Evolutionary conservation across 2,113 vertebrate species (phyloP).

Genomic region (Sus scrofa): DNA sequence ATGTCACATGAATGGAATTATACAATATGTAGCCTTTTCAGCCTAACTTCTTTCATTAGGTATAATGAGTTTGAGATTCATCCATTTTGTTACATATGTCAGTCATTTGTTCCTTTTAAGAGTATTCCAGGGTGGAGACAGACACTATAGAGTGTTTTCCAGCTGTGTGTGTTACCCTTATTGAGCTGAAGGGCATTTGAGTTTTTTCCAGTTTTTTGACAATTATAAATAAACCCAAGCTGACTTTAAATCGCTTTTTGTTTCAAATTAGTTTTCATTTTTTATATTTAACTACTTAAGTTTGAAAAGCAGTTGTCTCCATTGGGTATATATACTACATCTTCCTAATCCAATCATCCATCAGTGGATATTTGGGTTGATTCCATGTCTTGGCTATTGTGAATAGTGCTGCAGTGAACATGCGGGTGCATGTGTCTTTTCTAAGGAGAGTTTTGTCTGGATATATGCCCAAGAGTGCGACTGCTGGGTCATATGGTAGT

Average conservation of each 20-base stretch:
- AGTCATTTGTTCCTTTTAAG: not conserved
- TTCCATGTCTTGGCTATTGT: too few species aligned
- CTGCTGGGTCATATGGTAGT: too few species aligned
- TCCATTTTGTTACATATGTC: not conserved
- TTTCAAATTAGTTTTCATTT: constrained; percentile 23
- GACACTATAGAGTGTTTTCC: not conserved
- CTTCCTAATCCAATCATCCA: too few species aligned
- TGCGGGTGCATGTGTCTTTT: too few species aligned
- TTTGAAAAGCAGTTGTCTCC: not conserved
- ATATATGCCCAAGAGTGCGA: too few species aligned
- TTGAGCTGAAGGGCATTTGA: not conserved
- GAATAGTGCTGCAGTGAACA: too few species aligned
- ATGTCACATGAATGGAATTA: not conserved
- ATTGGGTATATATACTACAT: too few species aligned
- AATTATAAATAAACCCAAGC: not conserved
- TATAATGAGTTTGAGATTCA: not conserved
- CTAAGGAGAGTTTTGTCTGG: too few species aligned
- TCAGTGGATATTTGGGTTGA: too few species aligned
- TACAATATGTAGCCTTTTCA: not conserved
- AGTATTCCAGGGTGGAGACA: not conserved
- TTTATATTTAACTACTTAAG: constrained; percentile 1
- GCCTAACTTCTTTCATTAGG: not conserved
- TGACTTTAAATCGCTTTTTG: not conserved
- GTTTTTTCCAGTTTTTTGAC: not conserved
- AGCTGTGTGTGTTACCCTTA: not conserved